phyloP scores from a whole-genome alignment of 2,797 vertebrate species.

The Mus spretus region DNA sequence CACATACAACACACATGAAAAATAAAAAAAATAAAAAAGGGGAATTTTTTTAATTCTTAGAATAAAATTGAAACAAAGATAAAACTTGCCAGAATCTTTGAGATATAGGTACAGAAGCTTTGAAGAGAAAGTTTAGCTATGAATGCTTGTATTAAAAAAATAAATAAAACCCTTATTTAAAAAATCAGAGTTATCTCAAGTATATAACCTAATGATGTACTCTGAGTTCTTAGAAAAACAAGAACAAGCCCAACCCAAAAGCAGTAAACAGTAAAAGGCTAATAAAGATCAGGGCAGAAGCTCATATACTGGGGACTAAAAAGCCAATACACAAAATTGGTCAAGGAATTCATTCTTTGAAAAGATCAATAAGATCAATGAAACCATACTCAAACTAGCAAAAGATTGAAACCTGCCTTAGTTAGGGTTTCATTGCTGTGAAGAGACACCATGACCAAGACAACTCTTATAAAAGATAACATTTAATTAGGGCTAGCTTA shows the following conservation, averaged over 20 bases:
- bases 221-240: background rate
- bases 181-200: background rate
- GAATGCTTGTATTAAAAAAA: background rate
- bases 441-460: too few species aligned
- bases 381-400: background rate
- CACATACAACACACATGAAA: background rate
- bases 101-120: background rate
- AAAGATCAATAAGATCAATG: background rate
- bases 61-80: background rate
- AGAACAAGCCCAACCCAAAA: background rate
- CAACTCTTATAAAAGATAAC: too few species aligned
- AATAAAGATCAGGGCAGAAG: background rate
- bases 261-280: background rate
- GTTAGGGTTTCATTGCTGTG: too few species aligned
- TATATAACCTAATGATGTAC: background rate
- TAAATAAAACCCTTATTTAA: background rate
- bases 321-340: background rate
- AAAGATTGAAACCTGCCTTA: background rate
- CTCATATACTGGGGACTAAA: background rate
- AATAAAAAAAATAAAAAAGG: background rate
- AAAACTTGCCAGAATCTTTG: background rate
- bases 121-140: background rate
- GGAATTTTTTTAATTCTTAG: background rate
- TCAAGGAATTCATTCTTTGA: background rate
- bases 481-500: too few species aligned